Conservation (phyloP, 2,113 vertebrate species). For the Tachuris rubrigastra region DNA sequence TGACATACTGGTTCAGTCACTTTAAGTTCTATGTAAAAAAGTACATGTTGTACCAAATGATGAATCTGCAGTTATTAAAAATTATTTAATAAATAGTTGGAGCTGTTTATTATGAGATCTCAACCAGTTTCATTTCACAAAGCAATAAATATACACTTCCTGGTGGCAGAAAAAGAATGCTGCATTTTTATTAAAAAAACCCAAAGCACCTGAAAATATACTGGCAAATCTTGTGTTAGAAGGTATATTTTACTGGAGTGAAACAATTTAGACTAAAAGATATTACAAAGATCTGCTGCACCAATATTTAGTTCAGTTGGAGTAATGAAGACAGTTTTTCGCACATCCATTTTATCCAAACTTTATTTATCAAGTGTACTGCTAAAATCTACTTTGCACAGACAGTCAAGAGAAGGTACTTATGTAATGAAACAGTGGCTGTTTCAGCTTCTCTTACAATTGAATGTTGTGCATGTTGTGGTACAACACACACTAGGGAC, state of each 20-base stretch:
- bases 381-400: background rate
- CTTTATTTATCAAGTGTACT: background rate
- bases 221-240: background rate
- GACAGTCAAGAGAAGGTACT: background rate
- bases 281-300: background rate
- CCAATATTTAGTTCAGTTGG: background rate
- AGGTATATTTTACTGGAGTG: background rate
- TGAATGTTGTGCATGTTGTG: background rate
- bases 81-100: background rate
- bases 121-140: background rate
- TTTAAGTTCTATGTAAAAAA: background rate
- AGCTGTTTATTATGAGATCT: background rate
- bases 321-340: background rate
- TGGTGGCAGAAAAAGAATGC: background rate
- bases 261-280: background rate
- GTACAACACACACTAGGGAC: background rate
- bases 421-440: background rate
- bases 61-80: background rate
- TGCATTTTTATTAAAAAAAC: background rate
- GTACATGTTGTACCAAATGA: background rate
- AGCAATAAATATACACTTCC: background rate
- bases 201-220: background rate
- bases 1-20: background rate
- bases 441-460: background rate
- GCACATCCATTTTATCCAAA: background rate